Conservation (phyloP, 1,140 invertebrate genomes). For the Drosophila takahashii region DNA sequence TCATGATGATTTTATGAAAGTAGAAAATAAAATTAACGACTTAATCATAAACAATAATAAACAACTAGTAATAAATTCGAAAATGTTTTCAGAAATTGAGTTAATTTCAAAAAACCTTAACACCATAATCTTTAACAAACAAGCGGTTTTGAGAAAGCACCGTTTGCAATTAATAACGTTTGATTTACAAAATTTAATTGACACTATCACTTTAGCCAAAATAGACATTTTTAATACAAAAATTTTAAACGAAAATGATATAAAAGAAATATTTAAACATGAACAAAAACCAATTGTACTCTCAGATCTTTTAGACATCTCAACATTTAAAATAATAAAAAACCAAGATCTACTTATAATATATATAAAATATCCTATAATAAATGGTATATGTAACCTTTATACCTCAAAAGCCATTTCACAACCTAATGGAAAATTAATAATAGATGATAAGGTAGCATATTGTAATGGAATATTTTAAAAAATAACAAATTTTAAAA, state of each 20-base stretch:
- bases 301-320: neutral
- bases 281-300: neutral
- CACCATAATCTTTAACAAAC: too few relatives aligned
- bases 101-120: too few relatives aligned
- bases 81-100: too few relatives aligned
- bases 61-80: too few relatives aligned
- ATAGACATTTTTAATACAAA: neutral
- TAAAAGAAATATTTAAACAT: neutral
- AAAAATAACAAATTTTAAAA: neutral
- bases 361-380: neutral
- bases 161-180: too few relatives aligned
- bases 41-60: neutral
- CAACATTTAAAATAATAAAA: neutral
- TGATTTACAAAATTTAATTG: too few relatives aligned
- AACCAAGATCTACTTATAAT: neutral
- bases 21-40: conserved; percentile 1
- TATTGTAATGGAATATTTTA: neutral
- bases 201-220: too few relatives aligned
- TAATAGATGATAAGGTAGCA: neutral
- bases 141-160: too few relatives aligned
- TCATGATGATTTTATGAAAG: neutral
- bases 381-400: neutral
- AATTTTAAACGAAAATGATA: neutral
- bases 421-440: neutral
- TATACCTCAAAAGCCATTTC: neutral